Conservation (phyloP, 2,113 vertebrate species). For the Terrapene triunguis region DNA sequence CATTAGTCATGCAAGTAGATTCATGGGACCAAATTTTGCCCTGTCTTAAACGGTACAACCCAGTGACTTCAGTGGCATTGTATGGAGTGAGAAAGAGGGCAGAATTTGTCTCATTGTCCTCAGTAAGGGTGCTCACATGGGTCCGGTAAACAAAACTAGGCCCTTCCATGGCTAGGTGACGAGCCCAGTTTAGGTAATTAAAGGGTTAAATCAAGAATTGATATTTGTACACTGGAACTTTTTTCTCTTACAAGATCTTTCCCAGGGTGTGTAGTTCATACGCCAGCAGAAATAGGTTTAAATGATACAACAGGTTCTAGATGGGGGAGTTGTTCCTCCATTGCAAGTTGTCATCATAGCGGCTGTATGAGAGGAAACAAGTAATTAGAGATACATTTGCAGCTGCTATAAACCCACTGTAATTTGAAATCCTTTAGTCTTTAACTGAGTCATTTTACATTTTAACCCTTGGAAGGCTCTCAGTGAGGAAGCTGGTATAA, state of each 20-base stretch:
- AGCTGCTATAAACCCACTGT: not conserved
- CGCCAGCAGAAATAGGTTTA: conserved; percentile 7
- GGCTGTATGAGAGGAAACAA: conserved; percentile 43
- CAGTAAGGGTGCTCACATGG: conserved; percentile 7
- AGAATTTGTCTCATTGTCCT: not conserved
- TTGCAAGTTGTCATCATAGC: conserved; percentile 74
- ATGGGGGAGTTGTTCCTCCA: conserved; percentile 74
- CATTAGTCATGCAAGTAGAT: not conserved
- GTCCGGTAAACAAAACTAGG: conserved; percentile 70
- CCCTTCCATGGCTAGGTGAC: conserved; percentile 33
- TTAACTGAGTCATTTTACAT: not conserved
- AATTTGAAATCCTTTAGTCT: not conserved
- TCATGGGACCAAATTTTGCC: conserved; percentile 4
- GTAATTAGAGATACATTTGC: not conserved
- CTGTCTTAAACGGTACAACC: not conserved
- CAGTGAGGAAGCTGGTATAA: not conserved
- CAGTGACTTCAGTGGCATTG: not conserved
- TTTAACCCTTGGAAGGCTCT: not conserved
- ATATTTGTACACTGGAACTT: not conserved
- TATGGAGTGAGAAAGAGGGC: not conserved
- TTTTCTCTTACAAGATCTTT: not conserved
- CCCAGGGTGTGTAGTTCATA: not conserved
- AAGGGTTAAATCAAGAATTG: not conserved
- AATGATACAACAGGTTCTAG: conserved; percentile 81
- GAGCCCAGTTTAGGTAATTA: conserved; percentile 38